A percentile compares a stretch with the other conserved stretches of the same genome.
These are phyloP conservation scores for Omphaloscelis lunosa DNA, from an alignment of 2,888 invertebrate genomes.

Conservation along the genomic window DNA sequence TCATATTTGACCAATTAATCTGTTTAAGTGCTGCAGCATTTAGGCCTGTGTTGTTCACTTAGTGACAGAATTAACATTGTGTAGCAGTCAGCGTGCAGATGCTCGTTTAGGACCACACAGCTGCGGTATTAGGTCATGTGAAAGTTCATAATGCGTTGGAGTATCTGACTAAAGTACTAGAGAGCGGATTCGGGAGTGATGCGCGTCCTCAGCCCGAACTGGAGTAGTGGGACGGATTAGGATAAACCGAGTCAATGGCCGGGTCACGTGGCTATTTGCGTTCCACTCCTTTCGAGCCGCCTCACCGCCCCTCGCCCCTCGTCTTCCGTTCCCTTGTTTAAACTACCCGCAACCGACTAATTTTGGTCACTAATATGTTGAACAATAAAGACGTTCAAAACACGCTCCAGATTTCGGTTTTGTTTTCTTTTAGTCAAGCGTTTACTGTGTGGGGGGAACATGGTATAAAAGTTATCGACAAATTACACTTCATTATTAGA, in stretches of 20 bases:
- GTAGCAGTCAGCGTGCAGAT: slow-evolving; percentile 63
- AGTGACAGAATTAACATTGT: slow-evolving; percentile 48
- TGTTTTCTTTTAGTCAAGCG: slow-evolving; percentile 52
- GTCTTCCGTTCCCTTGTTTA: slow-evolving; percentile 82
- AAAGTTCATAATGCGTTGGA: slow-evolving; percentile 76
- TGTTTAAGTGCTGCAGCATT: slow-evolving; percentile 30
- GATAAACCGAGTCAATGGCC: slow-evolving; percentile 90
- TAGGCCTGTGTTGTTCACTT: slow-evolving; percentile 38
- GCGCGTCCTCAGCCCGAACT: slow-evolving; percentile 76
- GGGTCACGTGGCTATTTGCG: slow-evolving; percentile 90
- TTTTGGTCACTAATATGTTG: slow-evolving; percentile 85
- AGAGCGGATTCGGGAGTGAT: slow-evolving; percentile 65
- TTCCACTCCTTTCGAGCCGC: slow-evolving; percentile 80
- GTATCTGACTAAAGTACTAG: slow-evolving; percentile 55
- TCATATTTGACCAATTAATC: slow-evolving; percentile 63
- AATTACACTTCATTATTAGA: slow-evolving; percentile 20
- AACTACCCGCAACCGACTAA: slow-evolving; percentile 84
- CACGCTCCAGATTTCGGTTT: slow-evolving; percentile 58
- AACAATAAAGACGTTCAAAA: slow-evolving; percentile 73
- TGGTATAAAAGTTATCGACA: slow-evolving; percentile 21
- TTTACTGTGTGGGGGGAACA: slow-evolving; percentile 46
- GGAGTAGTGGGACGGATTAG: slow-evolving; percentile 91
- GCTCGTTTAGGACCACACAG: slow-evolving; percentile 67
- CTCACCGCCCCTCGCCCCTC: slow-evolving; percentile 76
- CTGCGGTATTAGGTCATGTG: slow-evolving; percentile 80